Evolutionary conservation across 2,888 invertebrate genomes (phyloP).

Genomic region (Diaprepes abbreviatus): DNA sequence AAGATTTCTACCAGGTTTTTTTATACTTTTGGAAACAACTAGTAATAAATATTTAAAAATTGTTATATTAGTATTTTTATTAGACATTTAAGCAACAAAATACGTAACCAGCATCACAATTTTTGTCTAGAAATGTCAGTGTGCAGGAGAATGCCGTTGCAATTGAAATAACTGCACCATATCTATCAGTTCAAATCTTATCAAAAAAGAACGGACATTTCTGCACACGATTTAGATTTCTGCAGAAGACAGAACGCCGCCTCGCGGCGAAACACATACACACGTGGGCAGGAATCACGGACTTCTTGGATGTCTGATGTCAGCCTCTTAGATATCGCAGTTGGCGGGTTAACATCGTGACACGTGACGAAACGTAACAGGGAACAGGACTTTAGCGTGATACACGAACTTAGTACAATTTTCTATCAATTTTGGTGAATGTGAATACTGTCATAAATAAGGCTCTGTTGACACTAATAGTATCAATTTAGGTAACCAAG

Average conservation of each 20-base stretch:
- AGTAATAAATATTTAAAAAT: too few species aligned
- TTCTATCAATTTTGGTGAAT: constrained; percentile 45
- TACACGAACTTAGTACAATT: constrained; percentile 61
- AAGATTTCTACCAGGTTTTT: too few species aligned
- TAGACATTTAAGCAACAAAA: too few species aligned
- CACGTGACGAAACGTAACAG: constrained; percentile 64
- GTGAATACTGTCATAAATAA: too few species aligned
- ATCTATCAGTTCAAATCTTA: constrained; percentile 26
- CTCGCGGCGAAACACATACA: constrained; percentile 33
- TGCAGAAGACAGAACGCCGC: constrained; percentile 27
- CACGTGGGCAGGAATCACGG: constrained; percentile 64
- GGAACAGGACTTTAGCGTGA: constrained; percentile 60
- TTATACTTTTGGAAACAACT: too few species aligned
- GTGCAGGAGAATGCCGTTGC: not conserved
- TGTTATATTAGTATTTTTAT: too few species aligned
- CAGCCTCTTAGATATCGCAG: constrained; percentile 62
- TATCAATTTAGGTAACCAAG: too few species aligned
- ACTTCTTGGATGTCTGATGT: constrained; percentile 63
- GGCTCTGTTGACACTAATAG: too few species aligned
- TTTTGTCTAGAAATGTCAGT: too few species aligned
- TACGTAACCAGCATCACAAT: too few species aligned
- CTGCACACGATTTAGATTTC: constrained; percentile 38
- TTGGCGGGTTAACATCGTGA: constrained; percentile 64
- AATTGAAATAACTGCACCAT: constrained; percentile 7
- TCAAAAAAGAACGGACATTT: constrained; percentile 24